phyloP scores from a whole-genome alignment of 2,888 invertebrate genomes.

The Nesidiocoris tenuis region DNA sequence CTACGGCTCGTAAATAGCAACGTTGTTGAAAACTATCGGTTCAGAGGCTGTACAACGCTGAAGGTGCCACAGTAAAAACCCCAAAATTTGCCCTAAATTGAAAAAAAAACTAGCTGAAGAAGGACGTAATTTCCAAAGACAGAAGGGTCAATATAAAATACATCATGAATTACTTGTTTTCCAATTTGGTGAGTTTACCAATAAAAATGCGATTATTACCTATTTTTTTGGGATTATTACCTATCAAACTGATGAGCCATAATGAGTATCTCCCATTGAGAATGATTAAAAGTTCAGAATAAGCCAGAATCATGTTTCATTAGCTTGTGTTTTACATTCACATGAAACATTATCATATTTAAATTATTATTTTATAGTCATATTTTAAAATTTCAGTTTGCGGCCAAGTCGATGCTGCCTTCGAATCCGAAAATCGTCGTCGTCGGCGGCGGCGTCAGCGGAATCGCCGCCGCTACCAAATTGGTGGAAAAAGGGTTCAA shows the following conservation, averaged over 20 bases:
- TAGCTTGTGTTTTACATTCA: not conserved
- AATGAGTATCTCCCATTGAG: not conserved
- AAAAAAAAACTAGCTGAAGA: too few relatives aligned
- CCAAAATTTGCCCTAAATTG: too few relatives aligned
- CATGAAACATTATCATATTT: too few relatives aligned
- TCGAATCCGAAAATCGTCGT: conserved; percentile 54
- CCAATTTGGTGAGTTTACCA: conserved; percentile 1
- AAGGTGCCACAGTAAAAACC: too few relatives aligned
- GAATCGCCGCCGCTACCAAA: conserved; percentile 60
- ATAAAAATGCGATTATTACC: not conserved
- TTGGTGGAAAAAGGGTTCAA: conserved; percentile 56
- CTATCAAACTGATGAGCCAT: not conserved
- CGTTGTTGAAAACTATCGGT: too few relatives aligned
- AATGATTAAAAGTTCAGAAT: not conserved
- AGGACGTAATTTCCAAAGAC: too few relatives aligned
- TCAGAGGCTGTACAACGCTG: too few relatives aligned
- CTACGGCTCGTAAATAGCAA: too few relatives aligned
- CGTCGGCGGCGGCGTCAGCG: conserved; percentile 63
- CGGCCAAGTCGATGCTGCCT: conserved; percentile 14
- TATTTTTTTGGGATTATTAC: not conserved
- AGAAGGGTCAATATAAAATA: too few relatives aligned
- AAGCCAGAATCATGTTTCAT: not conserved
- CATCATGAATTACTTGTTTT: conserved; percentile 16
- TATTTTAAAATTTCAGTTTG: not conserved
- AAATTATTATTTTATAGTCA: not conserved